phyloP scores from a whole-genome alignment of 2,888 invertebrate genomes.

The Agrilus cyanescens region DNA sequence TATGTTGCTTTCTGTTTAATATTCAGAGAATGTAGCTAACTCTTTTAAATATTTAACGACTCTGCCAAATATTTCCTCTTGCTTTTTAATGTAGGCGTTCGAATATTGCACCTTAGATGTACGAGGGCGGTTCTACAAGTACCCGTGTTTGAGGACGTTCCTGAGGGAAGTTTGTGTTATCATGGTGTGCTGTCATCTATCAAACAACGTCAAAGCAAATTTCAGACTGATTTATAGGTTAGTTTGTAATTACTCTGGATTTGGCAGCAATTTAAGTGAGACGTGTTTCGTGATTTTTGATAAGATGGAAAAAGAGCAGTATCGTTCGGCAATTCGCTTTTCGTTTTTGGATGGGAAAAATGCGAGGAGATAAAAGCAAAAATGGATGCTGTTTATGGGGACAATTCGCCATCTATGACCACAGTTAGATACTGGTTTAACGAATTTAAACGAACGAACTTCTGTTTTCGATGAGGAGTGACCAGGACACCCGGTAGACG shows the following conservation, averaged over 20 bases:
- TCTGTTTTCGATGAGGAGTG: constrained; percentile 12
- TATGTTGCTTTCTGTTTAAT: no score
- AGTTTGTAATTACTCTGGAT: no score
- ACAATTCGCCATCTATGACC: constrained; percentile 11
- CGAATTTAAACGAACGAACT: constrained; percentile 14
- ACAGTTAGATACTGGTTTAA: constrained; percentile 12
- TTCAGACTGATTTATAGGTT: constrained; percentile 5
- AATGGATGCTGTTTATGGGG: constrained; percentile 9
- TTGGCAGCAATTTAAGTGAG: constrained; percentile 11
- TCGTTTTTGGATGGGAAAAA: constrained; percentile 11
- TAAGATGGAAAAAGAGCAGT: constrained; percentile 12
- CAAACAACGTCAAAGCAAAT: neutral
- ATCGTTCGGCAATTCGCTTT: constrained; percentile 8
- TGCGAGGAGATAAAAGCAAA: no score
- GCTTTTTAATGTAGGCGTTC: no score
- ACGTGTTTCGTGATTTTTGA: neutral
- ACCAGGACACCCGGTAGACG: constrained; percentile 1
- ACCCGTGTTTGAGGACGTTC: constrained; percentile 5
- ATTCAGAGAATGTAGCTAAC: no score
- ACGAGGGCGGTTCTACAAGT: neutral
- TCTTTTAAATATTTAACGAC: no score
- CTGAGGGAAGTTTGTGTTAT: no score
- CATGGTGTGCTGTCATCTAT: no score
- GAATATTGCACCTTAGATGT: no score
- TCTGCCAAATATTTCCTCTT: no score